Base-by-base conservation (phyloP, 2,113 vertebrate genomes). In the Coturnix japonica region DNA sequence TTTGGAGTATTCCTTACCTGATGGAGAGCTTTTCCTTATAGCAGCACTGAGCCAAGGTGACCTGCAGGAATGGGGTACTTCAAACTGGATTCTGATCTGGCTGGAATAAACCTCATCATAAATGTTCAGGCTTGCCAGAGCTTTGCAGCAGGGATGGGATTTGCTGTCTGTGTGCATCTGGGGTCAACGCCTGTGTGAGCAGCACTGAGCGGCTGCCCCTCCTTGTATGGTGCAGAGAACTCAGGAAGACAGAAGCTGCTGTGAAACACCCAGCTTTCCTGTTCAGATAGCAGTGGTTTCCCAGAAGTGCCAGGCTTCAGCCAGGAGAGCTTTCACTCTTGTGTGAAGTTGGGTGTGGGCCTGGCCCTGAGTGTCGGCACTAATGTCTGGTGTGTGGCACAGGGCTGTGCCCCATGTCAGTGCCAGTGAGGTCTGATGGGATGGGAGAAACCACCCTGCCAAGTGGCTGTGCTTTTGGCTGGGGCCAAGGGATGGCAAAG, bases 341-440 rank as follows among this genome's bases (percentile, higher is more conserved):
- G 47, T 49, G 47, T 49, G 23, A 25, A 49, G 47, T 25, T 2
- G 35, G 53, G 46, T 2, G 35, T 37, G 30, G 16, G 54, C 46
- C 41, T 1, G 4, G 23, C 46, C 84, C 30, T 4, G 47, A 13
- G 47, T 25, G 47, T 25, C 12, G 4, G 47, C 47, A 14, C 47
- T 49, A 23, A 23, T 49, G 23, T 9, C 47, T 49, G 23, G 23
- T 49, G 47, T 10, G 13, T 7, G 23, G 47, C 47, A 8, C 47
- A 49, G 47, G 23, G 47, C 47, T 25, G 47, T 49, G 47, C 47
- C 47, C 47, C 13, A 23, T 23, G 13, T 49, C 47, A 25, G 23
- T 25, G 23, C n/a, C 6, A 0, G 3, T 13, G 13, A 2, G 18
- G 6, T 16, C 44, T 19, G 59, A 22, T 44, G 11, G 19, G 56